These are phyloP conservation scores for Athene cunicularia DNA, from an alignment of 2,113 vertebrate species.

Conservation along the genomic window DNA sequence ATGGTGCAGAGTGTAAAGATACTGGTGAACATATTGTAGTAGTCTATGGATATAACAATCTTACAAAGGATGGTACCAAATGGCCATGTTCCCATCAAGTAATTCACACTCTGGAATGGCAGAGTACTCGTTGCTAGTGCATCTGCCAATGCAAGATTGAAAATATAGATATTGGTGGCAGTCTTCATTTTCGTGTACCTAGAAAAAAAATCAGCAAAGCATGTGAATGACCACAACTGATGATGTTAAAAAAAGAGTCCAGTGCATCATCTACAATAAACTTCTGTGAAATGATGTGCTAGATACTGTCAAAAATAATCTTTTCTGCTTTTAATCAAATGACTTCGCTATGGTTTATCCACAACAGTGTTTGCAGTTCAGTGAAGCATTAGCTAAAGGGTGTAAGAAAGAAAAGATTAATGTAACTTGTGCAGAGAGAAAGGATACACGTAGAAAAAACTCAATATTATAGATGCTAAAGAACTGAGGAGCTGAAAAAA, in stretches of 20 bases:
- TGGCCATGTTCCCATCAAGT: conserved; percentile 97
- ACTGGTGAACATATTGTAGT: conserved; percentile 99
- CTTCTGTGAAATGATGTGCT: background rate
- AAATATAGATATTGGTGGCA: conserved; percentile 99
- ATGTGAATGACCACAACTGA: background rate
- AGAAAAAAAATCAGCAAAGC: conserved; percentile 24
- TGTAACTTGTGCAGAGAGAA: background rate
- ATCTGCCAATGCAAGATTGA: conserved; percentile 96
- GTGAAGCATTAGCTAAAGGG: background rate
- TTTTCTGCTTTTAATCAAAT: background rate
- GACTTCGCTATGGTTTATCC: background rate
- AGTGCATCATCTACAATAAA: background rate
- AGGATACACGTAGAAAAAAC: background rate
- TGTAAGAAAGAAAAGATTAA: background rate
- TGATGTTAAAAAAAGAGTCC: background rate
- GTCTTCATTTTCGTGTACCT: conserved; percentile 99
- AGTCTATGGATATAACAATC: conserved; percentile 96
- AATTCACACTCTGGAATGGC: conserved; percentile 97
- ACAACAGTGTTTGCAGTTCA: background rate
- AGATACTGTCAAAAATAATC: background rate
- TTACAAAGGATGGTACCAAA: conserved; percentile 95
- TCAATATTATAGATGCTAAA: background rate
- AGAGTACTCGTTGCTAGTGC: conserved; percentile 95
- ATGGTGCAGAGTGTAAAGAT: conserved; percentile 99
- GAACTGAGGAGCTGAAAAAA: background rate